Evolutionary conservation across 1,140 invertebrate genomes (phyloP).

Genomic region (Aphidius gifuensis): DNA sequence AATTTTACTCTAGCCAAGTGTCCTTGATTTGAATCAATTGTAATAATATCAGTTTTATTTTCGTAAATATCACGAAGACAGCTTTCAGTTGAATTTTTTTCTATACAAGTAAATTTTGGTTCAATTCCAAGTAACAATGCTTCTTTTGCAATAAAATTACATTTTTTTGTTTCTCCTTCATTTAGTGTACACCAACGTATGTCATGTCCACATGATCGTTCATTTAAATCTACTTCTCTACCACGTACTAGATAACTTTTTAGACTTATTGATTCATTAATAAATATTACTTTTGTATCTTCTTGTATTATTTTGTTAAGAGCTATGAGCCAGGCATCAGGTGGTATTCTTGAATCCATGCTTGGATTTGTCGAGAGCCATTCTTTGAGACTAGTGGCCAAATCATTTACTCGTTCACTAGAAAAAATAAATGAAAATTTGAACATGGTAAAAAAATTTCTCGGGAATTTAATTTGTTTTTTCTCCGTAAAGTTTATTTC

Average conservation of each 20-base stretch:
- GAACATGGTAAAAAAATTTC: too few relatives aligned
- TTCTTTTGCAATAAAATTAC: constrained; percentile 58
- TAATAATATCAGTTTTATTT: constrained; percentile 64
- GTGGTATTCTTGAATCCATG: constrained; percentile 26
- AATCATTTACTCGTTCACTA: neutral
- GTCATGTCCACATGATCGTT: constrained; percentile 48
- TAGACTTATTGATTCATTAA: constrained; percentile 11
- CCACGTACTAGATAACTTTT: constrained; percentile 38
- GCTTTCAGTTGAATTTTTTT: constrained; percentile 48
- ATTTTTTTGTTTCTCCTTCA: constrained; percentile 58
- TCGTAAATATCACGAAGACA: constrained; percentile 64
- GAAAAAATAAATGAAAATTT: too few relatives aligned
- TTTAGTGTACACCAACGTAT: constrained; percentile 62
- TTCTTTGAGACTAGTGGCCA: neutral
- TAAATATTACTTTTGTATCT: constrained; percentile 15
- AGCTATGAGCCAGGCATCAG: constrained; percentile 27
- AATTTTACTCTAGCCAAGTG: constrained; percentile 67
- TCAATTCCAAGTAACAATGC: constrained; percentile 58
- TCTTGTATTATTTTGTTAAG: constrained; percentile 29
- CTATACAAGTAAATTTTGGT: constrained; percentile 58
- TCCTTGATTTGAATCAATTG: constrained; percentile 67
- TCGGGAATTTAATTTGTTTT: too few relatives aligned
- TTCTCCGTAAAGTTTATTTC: too few relatives aligned
- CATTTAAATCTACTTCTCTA: constrained; percentile 35
- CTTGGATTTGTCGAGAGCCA: neutral